A percentile compares a stretch with the other conserved stretches of the same genome.
Evolutionary conservation across 2,888 invertebrate genomes (phyloP).

Genomic region (Baccha elongata): DNA sequence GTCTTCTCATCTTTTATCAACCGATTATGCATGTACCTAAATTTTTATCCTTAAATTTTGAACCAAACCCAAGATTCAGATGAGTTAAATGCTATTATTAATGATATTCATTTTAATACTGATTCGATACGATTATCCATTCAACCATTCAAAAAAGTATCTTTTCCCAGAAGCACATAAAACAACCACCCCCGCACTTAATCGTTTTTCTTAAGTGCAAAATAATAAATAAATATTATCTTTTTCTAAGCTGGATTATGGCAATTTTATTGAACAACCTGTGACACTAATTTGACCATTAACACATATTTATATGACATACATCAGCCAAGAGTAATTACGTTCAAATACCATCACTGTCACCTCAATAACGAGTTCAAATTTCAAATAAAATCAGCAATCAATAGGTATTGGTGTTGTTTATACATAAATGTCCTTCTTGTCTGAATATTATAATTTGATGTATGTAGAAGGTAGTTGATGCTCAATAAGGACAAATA

Average conservation of each 20-base stretch:
- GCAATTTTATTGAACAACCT: conserved; percentile 38
- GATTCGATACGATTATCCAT: conserved; percentile 18
- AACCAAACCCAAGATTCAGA: too few species aligned
- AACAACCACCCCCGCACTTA: neutral
- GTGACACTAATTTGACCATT: conserved; percentile 36
- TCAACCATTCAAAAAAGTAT: conserved; percentile 3
- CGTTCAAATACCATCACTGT: conserved; percentile 35
- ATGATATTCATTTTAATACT: conserved; percentile 6
- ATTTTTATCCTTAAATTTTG: too few species aligned
- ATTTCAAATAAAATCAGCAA: conserved; percentile 67
- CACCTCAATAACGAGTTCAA: conserved; percentile 46
- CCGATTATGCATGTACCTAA: too few species aligned
- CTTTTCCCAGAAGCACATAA: neutral
- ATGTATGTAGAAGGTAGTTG: neutral
- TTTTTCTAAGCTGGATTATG: conserved; percentile 1
- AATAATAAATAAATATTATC: conserved; percentile 17
- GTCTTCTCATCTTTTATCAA: too few species aligned
- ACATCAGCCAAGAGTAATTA: conserved; percentile 44
- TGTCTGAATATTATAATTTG: conserved; percentile 6
- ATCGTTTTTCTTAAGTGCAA: neutral
- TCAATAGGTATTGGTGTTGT: too few species aligned
- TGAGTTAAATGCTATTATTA: neutral
- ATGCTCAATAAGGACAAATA: conserved; percentile 1
- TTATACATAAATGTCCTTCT: conserved; percentile 32
- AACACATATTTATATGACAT: conserved; percentile 35